A percentile compares a stretch with the other conserved stretches of the same genome.
Evolutionary conservation across 2,113 vertebrate genomes (phyloP).

Genomic region (Eidolon helvum): DNA sequence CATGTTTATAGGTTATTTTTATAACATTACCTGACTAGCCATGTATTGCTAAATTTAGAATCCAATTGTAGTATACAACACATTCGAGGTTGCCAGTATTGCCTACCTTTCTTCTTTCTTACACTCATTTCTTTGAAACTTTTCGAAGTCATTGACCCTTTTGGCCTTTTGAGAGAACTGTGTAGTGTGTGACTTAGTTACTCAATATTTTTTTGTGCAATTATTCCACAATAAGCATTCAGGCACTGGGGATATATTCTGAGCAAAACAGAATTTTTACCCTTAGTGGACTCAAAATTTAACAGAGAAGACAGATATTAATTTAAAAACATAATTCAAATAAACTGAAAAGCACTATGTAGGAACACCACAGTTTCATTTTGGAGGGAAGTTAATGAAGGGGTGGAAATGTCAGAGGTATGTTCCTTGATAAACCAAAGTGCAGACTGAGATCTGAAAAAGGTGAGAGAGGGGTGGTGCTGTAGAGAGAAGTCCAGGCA

Average conservation of each 20-base stretch:
- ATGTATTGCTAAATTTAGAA: neutral
- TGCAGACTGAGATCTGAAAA: neutral
- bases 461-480: neutral
- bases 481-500: neutral
- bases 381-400: neutral
- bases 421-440: neutral
- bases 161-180: neutral
- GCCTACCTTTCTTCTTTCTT: neutral
- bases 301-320: neutral
- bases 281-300: neutral
- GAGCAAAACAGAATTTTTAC: neutral
- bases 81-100: neutral
- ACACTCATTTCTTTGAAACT: neutral
- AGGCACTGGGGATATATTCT: neutral
- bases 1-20: neutral
- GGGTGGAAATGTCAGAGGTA: neutral
- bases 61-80: rapidly evolving
- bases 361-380: neutral
- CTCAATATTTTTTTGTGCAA: neutral
- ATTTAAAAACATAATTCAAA: neutral
- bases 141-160: neutral
- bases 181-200: neutral
- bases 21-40: neutral
- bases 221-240: neutral
- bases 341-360: neutral